phyloP scores from a whole-genome alignment of 2,797 vertebrate genomes.

The Mus caroli region DNA sequence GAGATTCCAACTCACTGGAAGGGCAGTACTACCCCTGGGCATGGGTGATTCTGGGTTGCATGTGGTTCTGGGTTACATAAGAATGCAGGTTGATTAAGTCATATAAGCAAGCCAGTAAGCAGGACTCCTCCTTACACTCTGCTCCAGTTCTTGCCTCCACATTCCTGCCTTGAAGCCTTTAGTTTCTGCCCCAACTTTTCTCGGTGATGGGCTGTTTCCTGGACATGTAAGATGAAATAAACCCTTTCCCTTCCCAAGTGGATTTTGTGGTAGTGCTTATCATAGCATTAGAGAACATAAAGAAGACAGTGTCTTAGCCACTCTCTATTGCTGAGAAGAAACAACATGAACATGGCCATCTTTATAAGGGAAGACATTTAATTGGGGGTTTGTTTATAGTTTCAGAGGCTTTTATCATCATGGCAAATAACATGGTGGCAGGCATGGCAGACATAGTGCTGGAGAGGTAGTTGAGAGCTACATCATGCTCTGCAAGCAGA shows the following conservation, averaged over 20 bases:
- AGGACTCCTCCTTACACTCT: not conserved
- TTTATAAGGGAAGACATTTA: not conserved
- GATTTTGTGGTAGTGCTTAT: not conserved
- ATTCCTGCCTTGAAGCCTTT: not conserved
- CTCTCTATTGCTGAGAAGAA: not conserved
- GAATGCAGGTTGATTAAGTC: not conserved
- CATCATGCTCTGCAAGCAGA: not conserved
- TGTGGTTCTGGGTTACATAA: not conserved
- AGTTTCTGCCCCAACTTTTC: not conserved
- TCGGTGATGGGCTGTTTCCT: not conserved
- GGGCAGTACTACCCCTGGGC: not conserved
- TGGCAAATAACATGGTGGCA: not conserved
- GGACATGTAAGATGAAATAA: not conserved
- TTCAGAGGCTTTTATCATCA: not conserved
- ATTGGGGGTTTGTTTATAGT: not conserved
- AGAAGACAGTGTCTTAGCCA: not conserved
- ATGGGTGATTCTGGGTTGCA: not conserved
- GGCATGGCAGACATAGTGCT: not conserved
- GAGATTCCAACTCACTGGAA: not conserved
- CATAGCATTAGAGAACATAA: not conserved
- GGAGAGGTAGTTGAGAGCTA: not conserved
- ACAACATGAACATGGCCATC: not conserved
- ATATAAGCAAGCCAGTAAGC: not conserved
- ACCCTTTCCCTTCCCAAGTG: not conserved
- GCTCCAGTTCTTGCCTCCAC: not conserved